Conservation (phyloP, 2,113 vertebrate species). For the Cairina moschata region DNA sequence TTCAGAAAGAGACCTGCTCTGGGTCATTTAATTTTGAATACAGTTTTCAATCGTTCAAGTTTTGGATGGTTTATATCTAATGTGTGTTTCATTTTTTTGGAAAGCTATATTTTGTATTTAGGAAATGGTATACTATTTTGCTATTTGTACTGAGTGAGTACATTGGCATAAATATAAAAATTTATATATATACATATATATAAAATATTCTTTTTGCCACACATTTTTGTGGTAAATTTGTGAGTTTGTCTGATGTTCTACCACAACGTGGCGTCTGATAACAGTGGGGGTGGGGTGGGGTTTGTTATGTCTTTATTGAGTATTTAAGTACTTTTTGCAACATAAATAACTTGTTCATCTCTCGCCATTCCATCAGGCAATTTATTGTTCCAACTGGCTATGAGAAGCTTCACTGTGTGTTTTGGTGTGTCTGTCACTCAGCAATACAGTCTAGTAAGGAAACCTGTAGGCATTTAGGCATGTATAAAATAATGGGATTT, state of each 20-base stretch:
- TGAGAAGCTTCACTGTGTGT: conserved; percentile 65
- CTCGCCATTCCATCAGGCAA: conserved; percentile 80
- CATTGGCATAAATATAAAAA: conserved; percentile 87
- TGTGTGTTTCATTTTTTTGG: conserved; percentile 88
- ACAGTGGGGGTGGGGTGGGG: conserved; percentile 84
- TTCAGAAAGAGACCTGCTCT: conserved; percentile 85
- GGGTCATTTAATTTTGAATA: conserved; percentile 86
- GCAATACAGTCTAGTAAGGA: conserved; percentile 41
- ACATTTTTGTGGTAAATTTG: conserved; percentile 84
- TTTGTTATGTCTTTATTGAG: conserved; percentile 84
- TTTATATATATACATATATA: conserved; percentile 84
- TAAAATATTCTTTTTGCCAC: conserved; percentile 88
- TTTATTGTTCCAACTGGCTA: conserved; percentile 68
- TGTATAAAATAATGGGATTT: conserved; percentile 57
- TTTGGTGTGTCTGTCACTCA: conserved; percentile 56
- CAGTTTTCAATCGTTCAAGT: conserved; percentile 86
- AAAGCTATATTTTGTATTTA: conserved; percentile 91
- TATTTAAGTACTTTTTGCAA: conserved; percentile 82
- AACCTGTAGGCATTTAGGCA: conserved; percentile 48
- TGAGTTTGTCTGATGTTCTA: conserved; percentile 87
- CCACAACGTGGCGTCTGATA: conserved; percentile 84
- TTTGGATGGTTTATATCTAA: conserved; percentile 90
- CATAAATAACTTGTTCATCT: conserved; percentile 77
- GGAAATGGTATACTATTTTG: conserved; percentile 86
- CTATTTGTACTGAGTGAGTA: conserved; percentile 89